Evolutionary conservation across 37 sponge, comb jelly and placozoan species (phyloP).

Genomic region (Mnemiopsis leidyi): DNA sequence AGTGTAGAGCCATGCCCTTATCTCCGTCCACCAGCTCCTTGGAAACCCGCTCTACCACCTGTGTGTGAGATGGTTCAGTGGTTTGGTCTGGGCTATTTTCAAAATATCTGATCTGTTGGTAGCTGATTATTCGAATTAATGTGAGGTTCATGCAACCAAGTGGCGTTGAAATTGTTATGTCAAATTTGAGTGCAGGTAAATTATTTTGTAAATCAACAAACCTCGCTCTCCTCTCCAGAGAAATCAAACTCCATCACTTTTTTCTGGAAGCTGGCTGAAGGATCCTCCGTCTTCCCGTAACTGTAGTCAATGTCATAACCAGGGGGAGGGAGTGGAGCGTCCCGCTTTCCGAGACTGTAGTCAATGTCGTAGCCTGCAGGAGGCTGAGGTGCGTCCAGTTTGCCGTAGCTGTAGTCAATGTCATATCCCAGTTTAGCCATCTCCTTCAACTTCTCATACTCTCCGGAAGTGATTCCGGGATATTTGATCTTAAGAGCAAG

Average conservation of each 20-base stretch:
- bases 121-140: no score
- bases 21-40: slow-evolving; percentile 45
- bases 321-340: background rate
- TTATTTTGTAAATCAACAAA: no score
- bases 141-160: no score
- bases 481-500: slow-evolving; percentile 47
- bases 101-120: no score
- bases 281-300: slow-evolving; percentile 2
- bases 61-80: no score
- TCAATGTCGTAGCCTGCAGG: background rate
- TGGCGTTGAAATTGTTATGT: no score
- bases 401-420: slow-evolving; percentile 18
- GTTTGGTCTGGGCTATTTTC: no score
- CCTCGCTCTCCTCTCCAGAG: slow-evolving; percentile 13
- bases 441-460: background rate
- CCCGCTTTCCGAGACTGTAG: background rate
- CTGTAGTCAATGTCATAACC: slow-evolving; percentile 19
- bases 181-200: no score
- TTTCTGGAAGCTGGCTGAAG: background rate
- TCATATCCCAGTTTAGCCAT: background rate
- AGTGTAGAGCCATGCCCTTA: background rate
- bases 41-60: background rate
- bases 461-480: slow-evolving; percentile 30
- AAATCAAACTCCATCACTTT: background rate
- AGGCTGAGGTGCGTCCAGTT: background rate